Evolutionary conservation across 2,797 vertebrate species (phyloP), one percentile per base, ranked within the genome.

Genomic region (Mionectes olivaceus): DNA sequence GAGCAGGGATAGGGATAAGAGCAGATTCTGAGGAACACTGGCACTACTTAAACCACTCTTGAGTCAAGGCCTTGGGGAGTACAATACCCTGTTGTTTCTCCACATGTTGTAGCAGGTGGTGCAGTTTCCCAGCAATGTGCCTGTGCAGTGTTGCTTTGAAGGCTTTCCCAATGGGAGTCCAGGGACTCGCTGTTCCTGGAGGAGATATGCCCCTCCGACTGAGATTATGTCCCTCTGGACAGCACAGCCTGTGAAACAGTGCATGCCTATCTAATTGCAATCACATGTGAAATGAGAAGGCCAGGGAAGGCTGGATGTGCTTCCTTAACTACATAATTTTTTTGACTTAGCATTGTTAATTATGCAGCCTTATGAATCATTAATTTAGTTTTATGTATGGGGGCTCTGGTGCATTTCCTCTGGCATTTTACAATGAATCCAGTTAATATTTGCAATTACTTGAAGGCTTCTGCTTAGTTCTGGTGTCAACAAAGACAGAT

Each of bases 231-330:
- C 49, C 76, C 56, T 53, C 27, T 32, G 57, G 64, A 70, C 47
- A 39, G 83, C 68, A 63, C 41, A 43, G 64, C 46, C 77, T 86
- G 85, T 90, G 95, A 91, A 96, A 65, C 32, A 53, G 69, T 78
- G 77, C 82, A 27, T 96, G 93, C 80, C 75, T 86, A 86, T 96
- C 94, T 83, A 57, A 94, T 13, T 78, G 60, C 59, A 88, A 78
- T 95, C 92, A 70, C 67, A 63, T 46, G 52, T 73, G 63, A 81
- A 93, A 93, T 35, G 68, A 82, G 67, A 88, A 70, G 67, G 76
- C 70, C 71, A 43, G 55, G 57, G 63, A 79, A 52, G 64, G 93
- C 77, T 94, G 81, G 39, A 74, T 82, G 52, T 59, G 32, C 70
- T 87, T 95, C 86, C 86, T 73, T 90, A 87, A 70, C 55, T 23